These are phyloP conservation scores for Cochlearius cochlearius DNA, from an alignment of 2,113 vertebrate species.

Conservation along the genomic window DNA sequence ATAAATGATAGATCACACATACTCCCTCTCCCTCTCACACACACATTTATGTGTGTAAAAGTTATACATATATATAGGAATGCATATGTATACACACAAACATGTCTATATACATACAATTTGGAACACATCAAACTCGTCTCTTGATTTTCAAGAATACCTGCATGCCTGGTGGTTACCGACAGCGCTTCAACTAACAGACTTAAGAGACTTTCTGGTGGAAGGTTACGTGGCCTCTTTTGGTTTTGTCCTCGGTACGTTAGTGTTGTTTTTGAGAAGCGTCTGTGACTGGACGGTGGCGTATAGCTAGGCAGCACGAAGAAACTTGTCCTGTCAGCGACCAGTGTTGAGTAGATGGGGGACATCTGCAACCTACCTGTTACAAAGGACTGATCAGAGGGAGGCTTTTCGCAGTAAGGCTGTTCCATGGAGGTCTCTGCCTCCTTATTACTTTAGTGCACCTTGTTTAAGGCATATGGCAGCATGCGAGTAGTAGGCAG, in stretches of 20 bases:
- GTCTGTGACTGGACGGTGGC: not conserved
- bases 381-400: not conserved
- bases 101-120: not conserved
- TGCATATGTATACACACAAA: not conserved
- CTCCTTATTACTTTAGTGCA: not conserved
- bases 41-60: not conserved
- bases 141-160: not conserved
- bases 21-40: not conserved
- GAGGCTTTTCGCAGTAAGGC: not conserved
- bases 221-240: not conserved
- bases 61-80: not conserved
- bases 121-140: not conserved
- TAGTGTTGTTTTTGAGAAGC: not conserved
- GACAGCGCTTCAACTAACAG: not conserved
- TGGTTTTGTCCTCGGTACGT: not conserved
- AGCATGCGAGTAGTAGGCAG: not conserved
- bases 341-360: not conserved
- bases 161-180: not conserved
- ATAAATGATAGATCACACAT: not conserved
- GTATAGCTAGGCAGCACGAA: not conserved
- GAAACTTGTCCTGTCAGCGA: not conserved
- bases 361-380: not conserved
- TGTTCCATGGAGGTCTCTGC: not conserved
- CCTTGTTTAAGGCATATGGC: not conserved
- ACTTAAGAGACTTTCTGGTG: not conserved